Conservation (phyloP, 2,113 vertebrate genomes). For the Zosterops hypoxanthus region DNA sequence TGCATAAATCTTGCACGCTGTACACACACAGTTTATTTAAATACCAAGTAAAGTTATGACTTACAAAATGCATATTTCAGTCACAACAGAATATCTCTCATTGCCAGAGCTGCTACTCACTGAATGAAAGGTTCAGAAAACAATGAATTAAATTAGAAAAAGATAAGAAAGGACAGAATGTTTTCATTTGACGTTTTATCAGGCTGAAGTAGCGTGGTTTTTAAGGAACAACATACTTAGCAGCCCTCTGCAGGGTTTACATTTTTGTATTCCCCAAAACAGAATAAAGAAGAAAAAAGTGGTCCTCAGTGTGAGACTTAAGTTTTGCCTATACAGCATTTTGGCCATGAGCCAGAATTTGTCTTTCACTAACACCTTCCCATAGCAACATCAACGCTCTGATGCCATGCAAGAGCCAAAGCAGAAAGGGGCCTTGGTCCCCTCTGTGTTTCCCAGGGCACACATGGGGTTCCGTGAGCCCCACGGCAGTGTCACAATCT, state of each 20-base stretch:
- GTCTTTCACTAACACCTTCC: neutral
- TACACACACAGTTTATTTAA: slow-evolving; percentile 66
- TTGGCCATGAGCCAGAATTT: neutral
- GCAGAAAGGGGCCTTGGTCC: neutral
- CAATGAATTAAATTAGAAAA: slow-evolving; percentile 21
- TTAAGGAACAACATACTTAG: neutral
- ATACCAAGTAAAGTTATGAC: slow-evolving; percentile 64
- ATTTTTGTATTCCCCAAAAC: neutral
- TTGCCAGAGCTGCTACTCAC: slow-evolving; percentile 16
- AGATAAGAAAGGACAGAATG: neutral
- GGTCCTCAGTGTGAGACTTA: no score
- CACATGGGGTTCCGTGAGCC: neutral
- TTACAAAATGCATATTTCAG: slow-evolving; percentile 69
- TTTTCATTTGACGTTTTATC: neutral
- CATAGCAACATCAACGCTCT: rapidly evolving
- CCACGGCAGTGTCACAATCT: neutral
- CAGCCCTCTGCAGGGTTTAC: neutral
- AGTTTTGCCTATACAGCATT: neutral
- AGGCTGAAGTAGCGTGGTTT: neutral
- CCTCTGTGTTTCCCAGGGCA: neutral
- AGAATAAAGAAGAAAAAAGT: neutral
- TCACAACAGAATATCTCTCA: slow-evolving; percentile 54
- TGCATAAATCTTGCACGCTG: slow-evolving; percentile 46
- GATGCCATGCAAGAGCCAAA: neutral
- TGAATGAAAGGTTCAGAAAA: slow-evolving; percentile 29